phyloP scores from a whole-genome alignment of 1,140 invertebrate species.

The Panulirus ornatus region DNA sequence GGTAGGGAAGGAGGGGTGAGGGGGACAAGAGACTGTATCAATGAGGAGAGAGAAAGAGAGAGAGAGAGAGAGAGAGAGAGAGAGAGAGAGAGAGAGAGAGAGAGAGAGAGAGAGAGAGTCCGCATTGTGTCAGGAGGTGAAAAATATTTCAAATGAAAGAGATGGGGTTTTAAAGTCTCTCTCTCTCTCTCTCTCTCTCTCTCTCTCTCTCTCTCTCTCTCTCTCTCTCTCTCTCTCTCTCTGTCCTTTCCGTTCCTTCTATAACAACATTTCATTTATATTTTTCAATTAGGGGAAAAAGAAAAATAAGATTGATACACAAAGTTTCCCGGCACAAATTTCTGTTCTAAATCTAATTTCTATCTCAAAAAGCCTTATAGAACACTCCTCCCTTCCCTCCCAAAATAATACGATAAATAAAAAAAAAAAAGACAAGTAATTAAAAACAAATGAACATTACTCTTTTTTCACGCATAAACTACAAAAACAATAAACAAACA shows the following conservation, averaged over 20 bases:
- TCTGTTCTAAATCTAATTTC: too few species aligned
- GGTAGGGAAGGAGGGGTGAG: background rate
- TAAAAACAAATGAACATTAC: background rate
- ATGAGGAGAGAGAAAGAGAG: constrained; percentile 18
- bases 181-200: too few species aligned
- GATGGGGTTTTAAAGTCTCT: background rate
- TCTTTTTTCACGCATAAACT: background rate
- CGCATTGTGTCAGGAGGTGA: background rate
- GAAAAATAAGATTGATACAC: background rate
- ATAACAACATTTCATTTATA: background rate
- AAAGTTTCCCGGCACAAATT: background rate
- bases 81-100: background rate
- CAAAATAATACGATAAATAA: background rate
- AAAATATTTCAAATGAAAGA: background rate
- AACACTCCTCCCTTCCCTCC: background rate
- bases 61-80: background rate
- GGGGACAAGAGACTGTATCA: background rate
- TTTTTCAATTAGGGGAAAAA: background rate
- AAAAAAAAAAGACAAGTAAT: background rate
- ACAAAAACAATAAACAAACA: background rate
- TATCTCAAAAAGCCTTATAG: background rate
- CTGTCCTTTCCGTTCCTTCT: background rate
- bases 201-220: too few species aligned
- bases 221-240: too few species aligned
- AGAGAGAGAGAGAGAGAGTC: background rate